Percentiles rank a stretch among this genome's conserved stretches.
These are phyloP conservation scores for Connochaetes taurinus DNA, from an alignment of 2,113 vertebrate species.

Conservation along the genomic window DNA sequence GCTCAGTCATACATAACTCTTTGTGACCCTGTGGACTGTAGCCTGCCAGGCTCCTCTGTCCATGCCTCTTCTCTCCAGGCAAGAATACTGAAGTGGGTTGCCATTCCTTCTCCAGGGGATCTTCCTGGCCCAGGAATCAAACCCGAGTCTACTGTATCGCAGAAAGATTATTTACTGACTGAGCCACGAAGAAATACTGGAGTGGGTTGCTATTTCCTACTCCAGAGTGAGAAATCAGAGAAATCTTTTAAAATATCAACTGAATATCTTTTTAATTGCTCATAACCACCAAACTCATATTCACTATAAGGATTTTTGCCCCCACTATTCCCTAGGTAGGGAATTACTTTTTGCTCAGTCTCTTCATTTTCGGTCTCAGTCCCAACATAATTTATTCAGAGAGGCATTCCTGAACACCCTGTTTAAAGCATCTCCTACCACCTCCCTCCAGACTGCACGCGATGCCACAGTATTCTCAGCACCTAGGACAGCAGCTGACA, in stretches of 20 bases:
- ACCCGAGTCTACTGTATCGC: neutral
- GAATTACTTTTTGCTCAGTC: neutral
- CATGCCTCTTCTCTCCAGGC: neutral
- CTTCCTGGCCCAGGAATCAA: neutral
- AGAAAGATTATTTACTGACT: neutral
- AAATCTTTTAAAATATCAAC: constrained; percentile 1
- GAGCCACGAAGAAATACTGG: neutral
- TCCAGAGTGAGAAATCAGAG: neutral
- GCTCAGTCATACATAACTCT: neutral
- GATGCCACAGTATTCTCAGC: neutral
- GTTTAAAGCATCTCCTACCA: neutral
- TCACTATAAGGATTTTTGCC: neutral
- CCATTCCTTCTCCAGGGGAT: neutral
- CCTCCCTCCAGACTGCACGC: neutral
- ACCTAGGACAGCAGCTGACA: neutral
- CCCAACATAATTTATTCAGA: neutral
- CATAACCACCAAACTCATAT: neutral
- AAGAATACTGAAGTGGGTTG: neutral
- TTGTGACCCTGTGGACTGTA: neutral
- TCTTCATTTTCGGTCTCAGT: neutral
- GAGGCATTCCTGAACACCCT: neutral
- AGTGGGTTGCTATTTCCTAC: neutral
- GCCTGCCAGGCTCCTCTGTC: neutral
- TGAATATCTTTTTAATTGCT: neutral
- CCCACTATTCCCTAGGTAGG: neutral